Evolutionary conservation across 2,888 invertebrate species (phyloP).

Genomic region (Candidula unifasciata): DNA sequence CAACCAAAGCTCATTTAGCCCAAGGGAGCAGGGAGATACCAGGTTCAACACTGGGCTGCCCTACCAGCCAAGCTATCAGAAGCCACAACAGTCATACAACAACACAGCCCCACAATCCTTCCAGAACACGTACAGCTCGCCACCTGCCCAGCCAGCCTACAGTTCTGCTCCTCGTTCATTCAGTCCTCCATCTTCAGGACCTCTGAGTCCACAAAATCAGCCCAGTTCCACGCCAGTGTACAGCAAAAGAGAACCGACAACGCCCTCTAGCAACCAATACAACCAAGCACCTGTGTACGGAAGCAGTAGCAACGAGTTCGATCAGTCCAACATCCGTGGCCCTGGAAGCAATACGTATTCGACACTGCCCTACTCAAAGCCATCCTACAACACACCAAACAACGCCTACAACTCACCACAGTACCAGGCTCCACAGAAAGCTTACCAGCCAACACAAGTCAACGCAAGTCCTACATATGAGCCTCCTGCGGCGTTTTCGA

Average conservation of each 20-base stretch:
- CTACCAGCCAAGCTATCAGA: constrained; percentile 24
- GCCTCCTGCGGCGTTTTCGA: constrained; percentile 18
- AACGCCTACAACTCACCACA: constrained; percentile 32
- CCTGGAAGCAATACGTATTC: constrained; percentile 38
- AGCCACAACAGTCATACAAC: constrained; percentile 6
- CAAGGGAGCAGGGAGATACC: neutral
- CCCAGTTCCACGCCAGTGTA: neutral
- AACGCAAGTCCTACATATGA: neutral
- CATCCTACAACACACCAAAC: constrained; percentile 7
- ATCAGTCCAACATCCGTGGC: constrained; percentile 40
- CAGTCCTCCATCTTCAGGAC: neutral
- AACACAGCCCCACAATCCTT: neutral
- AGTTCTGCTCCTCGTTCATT: neutral
- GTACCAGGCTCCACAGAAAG: constrained; percentile 25
- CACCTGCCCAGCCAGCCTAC: constrained; percentile 12
- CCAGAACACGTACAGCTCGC: neutral
- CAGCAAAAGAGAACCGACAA: neutral
- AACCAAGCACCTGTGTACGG: constrained; percentile 1
- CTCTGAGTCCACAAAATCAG: constrained; percentile 12
- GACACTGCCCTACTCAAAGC: constrained; percentile 31
- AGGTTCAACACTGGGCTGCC: constrained; percentile 40
- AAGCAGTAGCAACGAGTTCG: constrained; percentile 18
- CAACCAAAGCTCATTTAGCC: constrained; percentile 32
- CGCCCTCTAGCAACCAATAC: neutral
- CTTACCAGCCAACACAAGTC: constrained; percentile 30